Base-by-base conservation (phyloP, 2,888 invertebrate species). In the Ditula angustiorana region DNA sequence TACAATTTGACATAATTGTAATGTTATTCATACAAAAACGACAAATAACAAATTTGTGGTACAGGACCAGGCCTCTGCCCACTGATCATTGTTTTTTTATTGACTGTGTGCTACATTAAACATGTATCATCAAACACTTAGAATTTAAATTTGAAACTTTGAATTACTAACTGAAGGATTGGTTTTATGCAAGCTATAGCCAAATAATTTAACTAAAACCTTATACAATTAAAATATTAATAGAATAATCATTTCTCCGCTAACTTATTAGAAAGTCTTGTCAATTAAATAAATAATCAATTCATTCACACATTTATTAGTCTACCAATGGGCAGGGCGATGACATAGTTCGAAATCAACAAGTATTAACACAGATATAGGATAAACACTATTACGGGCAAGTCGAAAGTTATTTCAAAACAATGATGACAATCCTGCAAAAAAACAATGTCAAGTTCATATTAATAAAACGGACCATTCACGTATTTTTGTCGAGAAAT, bases 261-360 rank as follows among this genome's bases (percentile, higher is more conserved):
- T 56, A 56, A 41, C 23, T 41, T 56, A 26, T 26, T 24, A 5
- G 26, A 13, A 41, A 56, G 41, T 56, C 55, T 41, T 41, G 41
- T 56, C 55, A 56, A 19, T 53, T 53, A 35, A 56, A 56, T 56
- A 56, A 56, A 56, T 56, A 41, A 41, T 56, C 19, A 24, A 56
- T 56, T 56, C 55, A 56, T 41, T 23, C 55, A 41, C 26, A 56
- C 35, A 52, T 23, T 23, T 13, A 52, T 5, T 21, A 35, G 53
- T 10, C 41, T 4, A 41, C 41, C 19, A 41, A 41, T 41, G 19
- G 41, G 41, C 41, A 41, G 55, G 46, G 46, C 24, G 5, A 46
- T 46, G 46, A 41, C 41, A 2, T 37, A 5, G 13, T 41, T 19
- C 1, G 19, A 19, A 8, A 19, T 41, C 10, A 41, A 19, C 19